A percentile compares a stretch with the other conserved stretches of the same genome.
phyloP scores from a whole-genome alignment of 2,888 invertebrate species.

The Dryobotodes eremita region DNA sequence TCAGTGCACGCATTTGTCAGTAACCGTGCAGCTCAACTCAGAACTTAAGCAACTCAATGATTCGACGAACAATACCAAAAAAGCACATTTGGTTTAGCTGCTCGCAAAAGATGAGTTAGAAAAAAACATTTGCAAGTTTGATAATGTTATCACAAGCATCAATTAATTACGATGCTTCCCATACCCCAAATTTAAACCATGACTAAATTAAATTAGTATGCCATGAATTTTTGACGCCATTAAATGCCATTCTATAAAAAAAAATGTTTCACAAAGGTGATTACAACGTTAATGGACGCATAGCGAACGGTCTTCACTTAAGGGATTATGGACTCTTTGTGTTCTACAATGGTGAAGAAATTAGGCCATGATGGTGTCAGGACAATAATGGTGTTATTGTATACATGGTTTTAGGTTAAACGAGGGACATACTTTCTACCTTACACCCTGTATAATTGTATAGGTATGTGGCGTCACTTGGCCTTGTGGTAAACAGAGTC shows the following conservation, averaged over 20 bases:
- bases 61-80: too few relatives aligned
- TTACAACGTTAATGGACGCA: conserved; percentile 59
- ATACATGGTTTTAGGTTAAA: neutral
- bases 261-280: conserved; percentile 48
- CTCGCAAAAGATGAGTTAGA: neutral
- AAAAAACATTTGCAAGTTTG: neutral
- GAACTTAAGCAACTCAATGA: too few relatives aligned
- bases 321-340: conserved; percentile 60
- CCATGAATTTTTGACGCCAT: conserved; percentile 65
- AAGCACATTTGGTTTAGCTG: neutral
- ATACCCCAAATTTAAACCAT: neutral
- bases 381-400: conserved; percentile 23
- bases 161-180: conserved; percentile 4
- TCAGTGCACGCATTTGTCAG: too few relatives aligned
- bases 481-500: too few relatives aligned
- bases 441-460: neutral
- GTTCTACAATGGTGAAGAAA: conserved; percentile 48
- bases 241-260: conserved; percentile 48
- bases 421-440: neutral
- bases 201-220: conserved; percentile 63
- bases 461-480: neutral
- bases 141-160: neutral
- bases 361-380: conserved; percentile 25
- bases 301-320: conserved; percentile 53
- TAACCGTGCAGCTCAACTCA: too few relatives aligned